phyloP scores from a whole-genome alignment of 2,888 invertebrate genomes.

The Drosophila affinis region DNA sequence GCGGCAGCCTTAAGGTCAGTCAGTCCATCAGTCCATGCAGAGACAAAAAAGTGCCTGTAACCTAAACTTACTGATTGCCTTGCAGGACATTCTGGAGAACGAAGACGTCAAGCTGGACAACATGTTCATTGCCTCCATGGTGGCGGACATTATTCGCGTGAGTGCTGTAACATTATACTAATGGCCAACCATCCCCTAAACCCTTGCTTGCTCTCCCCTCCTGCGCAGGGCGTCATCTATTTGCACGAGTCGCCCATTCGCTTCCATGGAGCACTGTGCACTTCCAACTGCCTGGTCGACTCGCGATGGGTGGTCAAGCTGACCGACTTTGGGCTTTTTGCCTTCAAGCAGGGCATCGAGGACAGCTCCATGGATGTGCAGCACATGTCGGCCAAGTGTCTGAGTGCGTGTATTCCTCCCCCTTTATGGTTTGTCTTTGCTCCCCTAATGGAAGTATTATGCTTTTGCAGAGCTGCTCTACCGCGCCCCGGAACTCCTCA shows the following conservation, averaged over 20 bases:
- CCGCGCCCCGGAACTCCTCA: constrained; percentile 91
- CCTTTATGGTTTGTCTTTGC: no score
- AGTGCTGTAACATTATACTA: constrained; percentile 83
- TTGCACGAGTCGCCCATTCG: constrained; percentile 94
- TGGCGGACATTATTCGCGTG: constrained; percentile 97
- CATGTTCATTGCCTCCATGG: constrained; percentile 97
- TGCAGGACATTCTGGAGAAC: constrained; percentile 95
- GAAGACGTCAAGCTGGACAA: constrained; percentile 97
- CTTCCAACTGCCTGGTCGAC: constrained; percentile 96
- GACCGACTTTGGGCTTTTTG: constrained; percentile 94
- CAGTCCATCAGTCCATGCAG: constrained; percentile 45
- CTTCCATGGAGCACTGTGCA: constrained; percentile 94
- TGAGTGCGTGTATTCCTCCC: constrained; percentile 85
- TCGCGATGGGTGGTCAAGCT: constrained; percentile 97
- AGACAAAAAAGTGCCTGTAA: not conserved
- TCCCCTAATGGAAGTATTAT: not conserved
- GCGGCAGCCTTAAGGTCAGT: constrained; percentile 94
- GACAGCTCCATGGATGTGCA: constrained; percentile 87
- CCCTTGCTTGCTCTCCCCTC: constrained; percentile 4
- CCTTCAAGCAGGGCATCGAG: constrained; percentile 90
- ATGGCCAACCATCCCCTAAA: constrained; percentile 45
- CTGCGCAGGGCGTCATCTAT: constrained; percentile 92
- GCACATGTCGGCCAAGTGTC: constrained; percentile 86
- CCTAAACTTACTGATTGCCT: constrained; percentile 8
- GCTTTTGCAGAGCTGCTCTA: constrained; percentile 88